Evolutionary conservation across 2,113 vertebrate species (phyloP).

Genomic region (Callipepla squamata): DNA sequence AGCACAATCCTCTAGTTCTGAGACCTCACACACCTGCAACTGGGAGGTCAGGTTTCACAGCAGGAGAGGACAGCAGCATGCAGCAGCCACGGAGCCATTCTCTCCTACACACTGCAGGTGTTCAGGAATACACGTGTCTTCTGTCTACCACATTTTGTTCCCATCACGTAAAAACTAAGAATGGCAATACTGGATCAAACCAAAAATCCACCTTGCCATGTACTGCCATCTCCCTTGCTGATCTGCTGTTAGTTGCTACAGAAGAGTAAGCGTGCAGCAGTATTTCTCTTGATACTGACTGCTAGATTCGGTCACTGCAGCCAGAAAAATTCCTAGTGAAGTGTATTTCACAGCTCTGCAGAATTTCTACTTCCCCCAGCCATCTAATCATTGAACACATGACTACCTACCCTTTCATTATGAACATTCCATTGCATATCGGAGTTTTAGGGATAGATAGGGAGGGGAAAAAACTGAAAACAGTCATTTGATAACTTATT

Average conservation of each 20-base stretch:
- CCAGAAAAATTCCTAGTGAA: background rate
- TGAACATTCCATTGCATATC: background rate
- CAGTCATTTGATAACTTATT: background rate
- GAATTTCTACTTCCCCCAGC: background rate
- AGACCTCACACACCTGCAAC: background rate
- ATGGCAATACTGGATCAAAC: background rate
- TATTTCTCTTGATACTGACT: background rate
- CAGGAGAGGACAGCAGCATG: background rate
- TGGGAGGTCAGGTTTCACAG: background rate
- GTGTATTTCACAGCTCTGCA: background rate
- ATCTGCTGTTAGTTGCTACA: background rate
- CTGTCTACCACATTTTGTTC: background rate
- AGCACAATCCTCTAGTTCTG: background rate
- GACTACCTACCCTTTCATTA: background rate
- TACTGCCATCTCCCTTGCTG: background rate
- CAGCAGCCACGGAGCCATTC: rapidly evolving
- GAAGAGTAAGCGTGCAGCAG: background rate
- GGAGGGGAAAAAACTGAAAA: background rate
- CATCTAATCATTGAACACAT: background rate
- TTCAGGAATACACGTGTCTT: background rate
- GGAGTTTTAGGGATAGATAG: rapidly evolving
- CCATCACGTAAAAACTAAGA: background rate
- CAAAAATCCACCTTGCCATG: background rate
- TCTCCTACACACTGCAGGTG: rapidly evolving
- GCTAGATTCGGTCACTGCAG: background rate